Conservation (phyloP, 2,113 vertebrate genomes). For the Lamprotornis superbus region DNA sequence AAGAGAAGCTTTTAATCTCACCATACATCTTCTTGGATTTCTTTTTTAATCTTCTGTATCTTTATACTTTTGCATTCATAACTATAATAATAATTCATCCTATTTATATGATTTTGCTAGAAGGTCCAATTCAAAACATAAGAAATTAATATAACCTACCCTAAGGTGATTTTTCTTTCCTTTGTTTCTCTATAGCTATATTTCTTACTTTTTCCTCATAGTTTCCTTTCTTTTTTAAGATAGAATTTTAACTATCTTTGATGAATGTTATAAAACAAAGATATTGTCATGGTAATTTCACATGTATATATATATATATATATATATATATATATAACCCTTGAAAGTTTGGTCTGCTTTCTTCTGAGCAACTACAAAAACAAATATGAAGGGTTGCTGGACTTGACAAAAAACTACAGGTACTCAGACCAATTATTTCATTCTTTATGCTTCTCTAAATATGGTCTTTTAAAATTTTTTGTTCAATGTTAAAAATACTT, state of each 20-base stretch:
- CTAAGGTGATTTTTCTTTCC: background rate
- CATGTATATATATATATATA: too few relatives aligned
- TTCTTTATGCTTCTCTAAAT: background rate
- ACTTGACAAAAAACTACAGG: background rate
- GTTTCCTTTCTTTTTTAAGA: background rate
- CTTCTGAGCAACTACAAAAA: background rate
- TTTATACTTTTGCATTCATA: background rate
- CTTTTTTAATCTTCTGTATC: background rate
- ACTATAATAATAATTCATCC: too few relatives aligned
- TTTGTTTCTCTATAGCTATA: background rate
- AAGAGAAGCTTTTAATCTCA: background rate
- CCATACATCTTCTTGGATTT: background rate
- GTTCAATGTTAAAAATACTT: background rate
- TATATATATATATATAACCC: accelerated
- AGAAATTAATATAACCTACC: background rate
- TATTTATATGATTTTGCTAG: background rate
- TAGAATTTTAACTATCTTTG: background rate
- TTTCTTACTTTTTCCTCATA: background rate
- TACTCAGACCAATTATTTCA: background rate
- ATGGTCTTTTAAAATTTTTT: background rate
- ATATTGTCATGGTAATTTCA: background rate
- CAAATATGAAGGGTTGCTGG: accelerated
- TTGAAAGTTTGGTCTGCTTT: background rate
- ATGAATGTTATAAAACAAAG: background rate
- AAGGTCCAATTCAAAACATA: background rate